Conservation (phyloP, 2,888 invertebrate species). For the Tineola bisselliella region DNA sequence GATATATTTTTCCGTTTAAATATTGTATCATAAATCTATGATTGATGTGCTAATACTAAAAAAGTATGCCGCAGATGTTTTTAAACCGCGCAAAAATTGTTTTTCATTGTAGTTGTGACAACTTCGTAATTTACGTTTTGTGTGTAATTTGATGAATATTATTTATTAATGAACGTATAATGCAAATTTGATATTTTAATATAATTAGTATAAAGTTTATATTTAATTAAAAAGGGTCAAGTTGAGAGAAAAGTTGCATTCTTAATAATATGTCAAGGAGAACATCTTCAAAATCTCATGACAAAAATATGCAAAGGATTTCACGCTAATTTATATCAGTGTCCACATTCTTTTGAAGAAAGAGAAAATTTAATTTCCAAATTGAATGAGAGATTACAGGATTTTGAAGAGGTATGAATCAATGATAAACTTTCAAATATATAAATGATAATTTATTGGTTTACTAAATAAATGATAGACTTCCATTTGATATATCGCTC, state of each 20-base stretch:
- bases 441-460: no score
- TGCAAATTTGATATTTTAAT: neutral
- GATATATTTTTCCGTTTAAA: neutral
- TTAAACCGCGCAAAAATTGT: neutral
- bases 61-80: neutral
- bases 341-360: conserved; percentile 81
- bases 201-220: neutral
- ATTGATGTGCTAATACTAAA: neutral
- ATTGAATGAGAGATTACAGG: conserved; percentile 79
- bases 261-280: conserved; percentile 84
- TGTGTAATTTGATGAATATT: neutral
- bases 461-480: no score
- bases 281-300: conserved; percentile 79
- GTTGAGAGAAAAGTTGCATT: conserved; percentile 88
- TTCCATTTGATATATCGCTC: no score
- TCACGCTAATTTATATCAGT: conserved; percentile 86
- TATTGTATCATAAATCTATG: neutral
- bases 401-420: conserved; percentile 73
- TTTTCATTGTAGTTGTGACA: neutral
- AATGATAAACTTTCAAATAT: no score
- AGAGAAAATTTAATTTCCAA: conserved; percentile 80
- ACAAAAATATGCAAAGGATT: conserved; percentile 91
- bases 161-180: neutral
- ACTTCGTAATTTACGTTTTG: neutral
- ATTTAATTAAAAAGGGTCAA: conserved; percentile 69